Percentiles rank a stretch among this genome's conserved stretches.
phyloP scores from a whole-genome alignment of 2,888 invertebrate genomes.

The Coleophora deauratella region DNA sequence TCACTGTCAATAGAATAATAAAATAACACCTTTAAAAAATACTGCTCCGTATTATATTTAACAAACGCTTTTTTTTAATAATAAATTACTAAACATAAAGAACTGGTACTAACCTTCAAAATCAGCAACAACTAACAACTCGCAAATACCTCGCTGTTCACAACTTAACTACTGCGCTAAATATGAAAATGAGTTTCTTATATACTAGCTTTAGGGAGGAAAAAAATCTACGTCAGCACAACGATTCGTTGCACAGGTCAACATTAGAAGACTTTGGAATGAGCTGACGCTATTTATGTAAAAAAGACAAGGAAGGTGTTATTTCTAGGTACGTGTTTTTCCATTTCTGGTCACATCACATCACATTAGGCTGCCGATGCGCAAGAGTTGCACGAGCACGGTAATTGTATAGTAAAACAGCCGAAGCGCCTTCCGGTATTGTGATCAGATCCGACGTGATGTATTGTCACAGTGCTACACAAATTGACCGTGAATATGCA shows the following conservation, averaged over 20 bases:
- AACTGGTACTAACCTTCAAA: neutral
- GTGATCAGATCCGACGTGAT: too few relatives aligned
- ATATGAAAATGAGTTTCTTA: constrained; percentile 31
- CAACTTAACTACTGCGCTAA: constrained; percentile 31
- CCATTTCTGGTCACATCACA: constrained; percentile 7
- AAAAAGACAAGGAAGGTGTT: constrained; percentile 14
- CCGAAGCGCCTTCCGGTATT: too few relatives aligned
- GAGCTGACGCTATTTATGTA: constrained; percentile 28
- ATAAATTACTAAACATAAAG: too few relatives aligned
- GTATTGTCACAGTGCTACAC: too few relatives aligned
- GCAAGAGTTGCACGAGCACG: constrained; percentile 24
- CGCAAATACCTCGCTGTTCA: constrained; percentile 23
- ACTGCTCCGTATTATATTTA: too few relatives aligned
- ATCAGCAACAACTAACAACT: constrained; percentile 1
- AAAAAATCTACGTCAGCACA: constrained; percentile 27
- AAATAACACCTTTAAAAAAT: too few relatives aligned
- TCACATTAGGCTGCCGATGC: constrained; percentile 8
- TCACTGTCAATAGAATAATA: too few relatives aligned
- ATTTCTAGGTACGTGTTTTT: constrained; percentile 28
- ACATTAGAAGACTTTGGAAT: constrained; percentile 13
- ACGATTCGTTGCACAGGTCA: constrained; percentile 15
- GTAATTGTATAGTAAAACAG: constrained; percentile 18
- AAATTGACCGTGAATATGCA: too few relatives aligned
- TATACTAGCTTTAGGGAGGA: constrained; percentile 42
- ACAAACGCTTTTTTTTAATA: too few relatives aligned